phyloP scores from a whole-genome alignment of 2,113 vertebrate genomes.

The Neodontobutis hainanensis region DNA sequence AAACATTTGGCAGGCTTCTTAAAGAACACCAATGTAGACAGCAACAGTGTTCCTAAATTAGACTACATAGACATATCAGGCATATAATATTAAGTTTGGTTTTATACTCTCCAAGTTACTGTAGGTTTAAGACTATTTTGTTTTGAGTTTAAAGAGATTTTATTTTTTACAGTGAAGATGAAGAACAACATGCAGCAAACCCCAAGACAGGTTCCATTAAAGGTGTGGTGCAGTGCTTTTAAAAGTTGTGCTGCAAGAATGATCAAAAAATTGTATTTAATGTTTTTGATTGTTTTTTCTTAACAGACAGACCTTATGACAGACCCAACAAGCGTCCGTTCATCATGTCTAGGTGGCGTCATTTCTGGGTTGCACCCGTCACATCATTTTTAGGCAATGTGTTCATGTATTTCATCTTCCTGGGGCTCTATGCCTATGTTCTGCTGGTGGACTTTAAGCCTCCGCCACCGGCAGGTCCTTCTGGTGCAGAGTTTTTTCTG shows the following conservation, averaged over 20 bases:
- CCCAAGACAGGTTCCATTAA: slow-evolving; percentile 24
- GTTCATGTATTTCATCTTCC: slow-evolving; percentile 89
- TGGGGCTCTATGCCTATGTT: slow-evolving; percentile 86
- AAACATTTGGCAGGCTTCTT: too few species aligned
- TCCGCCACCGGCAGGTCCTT: slow-evolving; percentile 62
- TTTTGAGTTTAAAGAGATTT: background rate
- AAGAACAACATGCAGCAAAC: slow-evolving; percentile 10
- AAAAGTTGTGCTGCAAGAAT: background rate
- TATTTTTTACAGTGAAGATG: slow-evolving; percentile 49
- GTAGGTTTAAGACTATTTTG: too few species aligned
- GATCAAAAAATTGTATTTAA: too few species aligned
- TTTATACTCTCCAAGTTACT: too few species aligned
- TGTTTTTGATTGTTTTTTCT: background rate
- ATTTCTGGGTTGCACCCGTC: slow-evolving; percentile 89
- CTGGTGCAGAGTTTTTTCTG: slow-evolving; percentile 77
- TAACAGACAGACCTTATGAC: slow-evolving; percentile 26
- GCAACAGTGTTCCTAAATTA: too few species aligned
- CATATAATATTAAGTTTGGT: too few species aligned
- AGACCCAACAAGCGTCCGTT: slow-evolving; percentile 44
- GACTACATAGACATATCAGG: too few species aligned
- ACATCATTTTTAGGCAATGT: slow-evolving; percentile 88
- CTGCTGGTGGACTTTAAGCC: slow-evolving; percentile 82
- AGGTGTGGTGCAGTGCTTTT: slow-evolving; percentile 21
- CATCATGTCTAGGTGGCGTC: slow-evolving; percentile 80
- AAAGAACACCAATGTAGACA: too few species aligned